Evolutionary conservation across 1,140 invertebrate genomes (phyloP), one percentile per base, ranked within the genome.

Genomic region (Scylla paramamosain): DNA sequence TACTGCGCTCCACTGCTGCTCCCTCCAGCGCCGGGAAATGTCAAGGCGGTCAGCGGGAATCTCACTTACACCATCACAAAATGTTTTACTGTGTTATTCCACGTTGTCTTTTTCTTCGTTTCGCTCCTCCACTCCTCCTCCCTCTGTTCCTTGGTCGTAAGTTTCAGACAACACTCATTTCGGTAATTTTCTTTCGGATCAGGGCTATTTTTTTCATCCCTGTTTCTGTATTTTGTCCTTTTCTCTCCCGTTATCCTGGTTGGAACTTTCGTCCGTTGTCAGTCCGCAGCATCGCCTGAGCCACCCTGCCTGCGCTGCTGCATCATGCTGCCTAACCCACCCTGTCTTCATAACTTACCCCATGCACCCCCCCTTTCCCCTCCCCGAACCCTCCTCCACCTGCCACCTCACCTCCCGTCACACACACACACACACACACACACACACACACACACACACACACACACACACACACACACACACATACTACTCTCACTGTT

Each of bases 351-450:
- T 59, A 59, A 59, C 16, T 77, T 25, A 77, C n/a, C 8, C 2
- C 2, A 1, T 20, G 1, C n/a, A 6, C 25, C n/a, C 67, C 2
- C 67, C 20, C 52, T 1, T 59, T 59, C 52, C 52, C 39, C 52
- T 59, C 52, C 52, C 2, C 52, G 52, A 39, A 39, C 39, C 39
- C 52, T 59, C 52, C 52, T 59, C 52, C 10, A 12, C 52, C 12
- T n/a, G 28, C 84, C 32, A 14, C 32, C 12, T 28, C n/a, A 86
- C 84, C 28, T n/a, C 28, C 84, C 12, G 28, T 39, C 28, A 91
- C 89, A 91, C 89, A 91, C 86, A 88, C 84, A 86, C 28, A 86
- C 84, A 88, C 86, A 88, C 86, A 88, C 86, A 88, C 86, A 88
- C 86, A 29, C 86, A 88, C 28, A 88, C 86, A 88, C 86, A 88